Base-by-base conservation (phyloP, 1,140 invertebrate species). In the Euglossa dilemma region DNA sequence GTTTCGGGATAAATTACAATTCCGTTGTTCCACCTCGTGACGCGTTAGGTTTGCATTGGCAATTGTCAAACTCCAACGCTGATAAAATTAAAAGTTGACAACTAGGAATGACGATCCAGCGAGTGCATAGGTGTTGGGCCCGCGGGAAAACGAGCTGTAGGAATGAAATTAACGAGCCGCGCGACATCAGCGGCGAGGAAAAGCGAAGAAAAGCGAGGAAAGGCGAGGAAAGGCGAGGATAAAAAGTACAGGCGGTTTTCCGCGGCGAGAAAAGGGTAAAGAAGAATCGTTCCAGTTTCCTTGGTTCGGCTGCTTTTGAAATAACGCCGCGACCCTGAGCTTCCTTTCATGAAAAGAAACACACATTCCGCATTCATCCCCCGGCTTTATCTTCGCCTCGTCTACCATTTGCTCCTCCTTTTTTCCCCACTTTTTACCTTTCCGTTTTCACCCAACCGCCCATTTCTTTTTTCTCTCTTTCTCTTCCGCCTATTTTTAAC, bases 211-310 rank as follows among this genome's bases (percentile, higher is more conserved):
- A 23, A 36, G 20, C n/a, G 25, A 66, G 11, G n/a, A 56, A 71
- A 25, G 36, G 3, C 45, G 25, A 63, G 6, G 25, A 16, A 56
- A 72, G 56, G 25, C 4, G 36, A 36, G 36, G 36, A 36, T 36
- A 36, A 36, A 36, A 36, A 36, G 36, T 36, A 36, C 47, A 61
- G 16, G 57, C 61, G 70, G 43, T 67, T 72, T 66, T 36, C n/a
- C 28, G 20, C 18, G 43, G 28, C 16, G 52, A 20, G 47, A 45
- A 47, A 47, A 61, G 72, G 50, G 47, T 43, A 61, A 25, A 28
- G 69, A 45, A 59, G 76, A 63, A 77, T 83, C 83, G 84, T 70
- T 86, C 84, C 64, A 86, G 69, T 87, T 87, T 86, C 67, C 76
- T 56, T 50, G 69, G 70, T 56, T 85, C 25, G 47, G 75, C 9